phyloP scores from a whole-genome alignment of 2,797 vertebrate species.

The Phyllotis vaccarum region DNA sequence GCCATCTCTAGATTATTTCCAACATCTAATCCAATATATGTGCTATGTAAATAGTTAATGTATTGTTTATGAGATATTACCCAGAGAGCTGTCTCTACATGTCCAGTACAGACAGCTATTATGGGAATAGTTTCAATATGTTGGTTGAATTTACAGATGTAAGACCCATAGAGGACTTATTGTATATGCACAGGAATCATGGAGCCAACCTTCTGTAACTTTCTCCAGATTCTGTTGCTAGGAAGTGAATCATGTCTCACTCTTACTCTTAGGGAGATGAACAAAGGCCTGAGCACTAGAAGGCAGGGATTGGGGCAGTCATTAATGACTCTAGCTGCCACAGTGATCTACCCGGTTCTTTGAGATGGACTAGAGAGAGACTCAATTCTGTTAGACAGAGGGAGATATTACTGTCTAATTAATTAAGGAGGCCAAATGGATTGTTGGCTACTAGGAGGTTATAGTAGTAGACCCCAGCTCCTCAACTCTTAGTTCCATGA shows the following conservation, averaged over 20 bases:
- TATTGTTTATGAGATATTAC: not conserved
- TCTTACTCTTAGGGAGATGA: not conserved
- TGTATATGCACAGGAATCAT: not conserved
- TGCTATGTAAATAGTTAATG: not conserved
- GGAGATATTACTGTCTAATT: not conserved
- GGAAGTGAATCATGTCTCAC: not conserved
- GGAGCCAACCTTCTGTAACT: not conserved
- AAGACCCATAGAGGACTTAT: not conserved
- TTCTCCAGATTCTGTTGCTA: not conserved
- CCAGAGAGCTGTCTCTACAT: not conserved
- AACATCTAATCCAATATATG: not conserved
- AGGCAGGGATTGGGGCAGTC: not conserved
- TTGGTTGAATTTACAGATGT: not conserved
- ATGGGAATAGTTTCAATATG: not conserved
- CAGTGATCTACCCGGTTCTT: not conserved
- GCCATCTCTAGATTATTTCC: not conserved
- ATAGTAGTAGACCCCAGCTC: not conserved
- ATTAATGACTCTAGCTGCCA: not conserved
- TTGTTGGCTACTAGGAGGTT: constrained; percentile 1
- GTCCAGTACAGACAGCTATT: not conserved
- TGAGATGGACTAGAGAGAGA: not conserved
- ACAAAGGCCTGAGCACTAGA: not conserved
- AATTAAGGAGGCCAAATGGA: constrained; percentile 25
- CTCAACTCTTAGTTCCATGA: not conserved
- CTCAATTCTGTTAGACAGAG: not conserved